Evolutionary conservation across 2,888 invertebrate genomes (phyloP), one percentile per base, ranked within the genome.

Genomic region (Sepioteuthis lessoniana): DNA sequence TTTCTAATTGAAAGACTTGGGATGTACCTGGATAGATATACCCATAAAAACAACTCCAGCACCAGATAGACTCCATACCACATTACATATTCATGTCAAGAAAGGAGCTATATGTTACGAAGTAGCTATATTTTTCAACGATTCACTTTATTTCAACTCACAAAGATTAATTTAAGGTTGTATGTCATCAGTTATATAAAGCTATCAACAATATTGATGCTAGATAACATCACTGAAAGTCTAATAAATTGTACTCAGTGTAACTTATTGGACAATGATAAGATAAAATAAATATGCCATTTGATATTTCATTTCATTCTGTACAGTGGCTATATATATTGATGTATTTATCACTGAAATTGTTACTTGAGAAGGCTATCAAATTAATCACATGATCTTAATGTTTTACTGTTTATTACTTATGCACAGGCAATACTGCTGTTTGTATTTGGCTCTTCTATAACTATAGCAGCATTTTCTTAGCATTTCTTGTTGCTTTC

Each of bases 221-320:
- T n/a, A 76, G n/a, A 3, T n/a, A 76, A 16, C 76, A n/a, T 76
- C n/a, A 76, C 76, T 31, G 1, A 21, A 55, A 55, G 25, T 55
- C 55, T 55, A 3, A 55, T 55, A 21, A 25, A 55, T 7, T 55
- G 25, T 25, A 55, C 25, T 25, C 25, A 55, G 2, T 55, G 55
- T 21, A 55, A 55, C 25, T 25, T 55, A 25, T 19, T 21, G 21
- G 1, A n/a, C 10, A 7, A 16, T n/a, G 13, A 76, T 76, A 10
- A n/a, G n/a, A 76, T n/a, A n/a, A 76, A 76, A 76, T 76, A 76
- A 76, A 76, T 76, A n/a, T n/a, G 76, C 76, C n/a, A n/a, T 76
- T n/a, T 76, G 16, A 76, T 76, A 76, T n/a, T n/a, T n/a, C n/a
- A 76, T 76, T 76, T 10, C n/a, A n/a, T 16, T n/a, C n/a, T n/a